Percentiles rank a stretch among this genome's conserved stretches.
Conservation (phyloP, 2,797 vertebrate species). For the Tauraco hartlaubi region DNA sequence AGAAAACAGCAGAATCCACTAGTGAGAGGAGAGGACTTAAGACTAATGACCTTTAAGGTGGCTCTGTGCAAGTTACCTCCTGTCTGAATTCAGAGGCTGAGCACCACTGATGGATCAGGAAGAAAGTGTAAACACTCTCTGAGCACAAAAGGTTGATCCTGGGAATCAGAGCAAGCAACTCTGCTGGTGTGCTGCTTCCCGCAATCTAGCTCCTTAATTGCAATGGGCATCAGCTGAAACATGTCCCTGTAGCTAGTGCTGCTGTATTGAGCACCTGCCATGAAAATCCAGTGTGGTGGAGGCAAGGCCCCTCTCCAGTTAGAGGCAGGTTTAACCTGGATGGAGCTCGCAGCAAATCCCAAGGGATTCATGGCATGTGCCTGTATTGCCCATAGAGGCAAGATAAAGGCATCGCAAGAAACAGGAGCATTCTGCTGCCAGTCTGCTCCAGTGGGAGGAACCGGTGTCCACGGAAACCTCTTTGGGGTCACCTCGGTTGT, state of each 20-base stretch:
- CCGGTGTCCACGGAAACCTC: rapidly evolving
- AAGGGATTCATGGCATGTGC: neutral
- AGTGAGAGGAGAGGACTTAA: neutral
- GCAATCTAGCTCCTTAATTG: neutral
- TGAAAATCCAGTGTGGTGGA: rapidly evolving
- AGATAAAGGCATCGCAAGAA: neutral
- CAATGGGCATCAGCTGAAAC: neutral
- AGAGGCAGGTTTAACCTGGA: neutral
- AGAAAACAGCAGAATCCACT: neutral
- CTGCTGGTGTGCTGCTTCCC: neutral
- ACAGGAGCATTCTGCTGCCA: neutral
- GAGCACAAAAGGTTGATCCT: neutral
- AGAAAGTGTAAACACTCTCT: neutral
- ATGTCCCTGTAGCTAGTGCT: neutral
- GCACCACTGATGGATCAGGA: neutral
- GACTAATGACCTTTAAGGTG: neutral
- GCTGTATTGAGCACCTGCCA: neutral
- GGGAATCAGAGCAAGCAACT: neutral
- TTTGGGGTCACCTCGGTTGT: rapidly evolving
- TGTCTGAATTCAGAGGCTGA: neutral
- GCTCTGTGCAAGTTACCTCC: neutral
- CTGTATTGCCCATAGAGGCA: rapidly evolving
- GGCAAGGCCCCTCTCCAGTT: neutral
- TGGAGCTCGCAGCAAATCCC: neutral
- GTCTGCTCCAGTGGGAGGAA: neutral